Conservation (phyloP, 2,113 vertebrate species). For the Campylomormyrus tamandua region DNA sequence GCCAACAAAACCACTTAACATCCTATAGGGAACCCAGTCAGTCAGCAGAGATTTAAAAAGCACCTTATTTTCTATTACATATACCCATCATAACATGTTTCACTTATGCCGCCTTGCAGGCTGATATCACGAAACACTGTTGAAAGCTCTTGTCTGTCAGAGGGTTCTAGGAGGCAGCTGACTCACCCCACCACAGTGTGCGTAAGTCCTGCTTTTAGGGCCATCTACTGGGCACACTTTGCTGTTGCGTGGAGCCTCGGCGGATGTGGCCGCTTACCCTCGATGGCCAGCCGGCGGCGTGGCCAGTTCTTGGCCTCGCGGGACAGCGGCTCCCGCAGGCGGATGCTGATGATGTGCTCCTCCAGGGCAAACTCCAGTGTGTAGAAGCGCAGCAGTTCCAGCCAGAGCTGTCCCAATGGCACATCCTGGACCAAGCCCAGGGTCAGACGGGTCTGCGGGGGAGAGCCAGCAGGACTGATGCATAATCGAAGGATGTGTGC, state of each 20-base stretch:
- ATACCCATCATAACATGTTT: background rate
- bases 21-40: background rate
- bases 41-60: background rate
- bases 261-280: conserved; percentile 62
- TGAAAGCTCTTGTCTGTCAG: background rate
- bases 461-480: background rate
- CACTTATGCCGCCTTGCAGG: background rate
- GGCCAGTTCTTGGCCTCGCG: conserved; percentile 96
- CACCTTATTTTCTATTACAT: background rate
- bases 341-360: conserved; percentile 91
- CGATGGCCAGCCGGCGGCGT: conserved; percentile 88
- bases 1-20: background rate
- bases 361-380: conserved; percentile 95
- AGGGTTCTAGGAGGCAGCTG: background rate
- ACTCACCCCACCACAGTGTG: background rate
- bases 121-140: background rate
- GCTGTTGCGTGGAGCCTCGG: background rate
- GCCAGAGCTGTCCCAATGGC: conserved; percentile 84
- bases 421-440: conserved; percentile 60
- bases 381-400: conserved; percentile 94
- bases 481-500: background rate
- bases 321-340: conserved; percentile 78
- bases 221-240: background rate
- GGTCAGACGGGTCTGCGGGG: conserved; percentile 66
- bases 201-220: background rate